Evolutionary conservation across 2,888 invertebrate genomes (phyloP), one percentile per base, ranked within the genome.

Genomic region (Nowickia ferox): DNA sequence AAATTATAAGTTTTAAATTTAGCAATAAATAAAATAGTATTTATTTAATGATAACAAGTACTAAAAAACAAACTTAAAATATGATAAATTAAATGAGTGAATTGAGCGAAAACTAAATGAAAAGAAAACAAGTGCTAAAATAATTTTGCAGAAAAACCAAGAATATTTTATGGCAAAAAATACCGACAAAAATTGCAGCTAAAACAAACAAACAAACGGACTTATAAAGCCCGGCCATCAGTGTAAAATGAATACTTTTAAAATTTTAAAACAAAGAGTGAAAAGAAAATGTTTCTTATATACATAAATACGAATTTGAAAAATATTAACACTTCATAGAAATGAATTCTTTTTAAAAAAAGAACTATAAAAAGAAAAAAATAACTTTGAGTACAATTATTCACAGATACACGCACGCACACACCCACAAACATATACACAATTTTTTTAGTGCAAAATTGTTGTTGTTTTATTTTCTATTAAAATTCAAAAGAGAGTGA

Each of bases 351-450:
- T 13, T 17, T 61, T 40, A 17, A 42, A 30, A 53, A 68, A 15
- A 78, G 53, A 46, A 13, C 22, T 22, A 76, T 53, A 44, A 30
- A 66, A 53, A 38, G n/a, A 22, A 10, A 76, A 77, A 30, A 6
- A 57, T 48, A 77, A 46, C 55, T 76, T 59, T 69, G 44, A 78
- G 51, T 78, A 78, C 42, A 61, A 61, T 66, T 69, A 61, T 1
- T 15, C 44, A 44, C 51, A 51, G 13, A 42, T 30, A 53, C 42
- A 78, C 42, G 55, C 11, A 4, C 10, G 19, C 66, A 38, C 66
- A n/a, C 15, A 46, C 42, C 9, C 3, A 57, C 15, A 17, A 30
- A 30, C 30, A 30, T 30, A 59, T 15, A n/a, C 55, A 55, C 76
- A 63, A 17, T 53, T 63, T 51, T 19, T 40, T 48, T 61, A 59